Conservation (phyloP, 2,888 invertebrate genomes). For the Drosophila anomalata region DNA sequence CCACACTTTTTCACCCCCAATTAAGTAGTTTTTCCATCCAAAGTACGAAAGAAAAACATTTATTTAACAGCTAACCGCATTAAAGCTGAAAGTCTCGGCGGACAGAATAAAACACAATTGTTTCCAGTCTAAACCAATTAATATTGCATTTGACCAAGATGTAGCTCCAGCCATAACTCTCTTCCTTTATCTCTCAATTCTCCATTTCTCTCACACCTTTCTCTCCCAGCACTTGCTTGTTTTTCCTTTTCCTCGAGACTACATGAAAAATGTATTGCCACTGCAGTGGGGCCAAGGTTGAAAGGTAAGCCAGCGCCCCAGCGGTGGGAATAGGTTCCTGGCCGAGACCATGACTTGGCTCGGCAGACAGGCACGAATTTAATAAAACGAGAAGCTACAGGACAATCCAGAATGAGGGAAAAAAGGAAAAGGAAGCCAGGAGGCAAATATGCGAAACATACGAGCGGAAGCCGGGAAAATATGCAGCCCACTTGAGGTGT, state of each 20-base stretch:
- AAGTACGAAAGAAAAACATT: neutral
- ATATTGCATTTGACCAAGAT: conserved; percentile 41
- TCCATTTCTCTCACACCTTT: neutral
- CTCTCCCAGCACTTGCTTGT: neutral
- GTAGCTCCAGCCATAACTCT: conserved; percentile 28
- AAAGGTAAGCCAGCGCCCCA: conserved; percentile 21
- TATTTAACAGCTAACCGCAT: neutral
- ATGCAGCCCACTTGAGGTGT: conserved; percentile 40
- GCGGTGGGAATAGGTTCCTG: conserved; percentile 31
- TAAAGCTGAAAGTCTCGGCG: neutral
- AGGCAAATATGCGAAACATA: conserved; percentile 36
- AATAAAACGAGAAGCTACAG: conserved; percentile 55
- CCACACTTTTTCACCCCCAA: neutral
- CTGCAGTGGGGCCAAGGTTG: conserved; percentile 42
- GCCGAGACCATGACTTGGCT: conserved; percentile 54
- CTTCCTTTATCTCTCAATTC: neutral
- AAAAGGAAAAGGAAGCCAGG: neutral
- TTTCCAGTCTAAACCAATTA: conserved; percentile 36
- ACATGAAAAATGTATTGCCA: conserved; percentile 67
- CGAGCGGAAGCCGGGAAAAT: conserved; percentile 34
- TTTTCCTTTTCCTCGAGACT: conserved; percentile 33
- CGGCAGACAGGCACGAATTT: conserved; percentile 70
- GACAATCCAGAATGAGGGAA: neutral
- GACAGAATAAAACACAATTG: conserved; percentile 11
- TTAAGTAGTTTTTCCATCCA: neutral